Base-by-base conservation (phyloP, 2,888 invertebrate species). In the Chymomyza caudatula region DNA sequence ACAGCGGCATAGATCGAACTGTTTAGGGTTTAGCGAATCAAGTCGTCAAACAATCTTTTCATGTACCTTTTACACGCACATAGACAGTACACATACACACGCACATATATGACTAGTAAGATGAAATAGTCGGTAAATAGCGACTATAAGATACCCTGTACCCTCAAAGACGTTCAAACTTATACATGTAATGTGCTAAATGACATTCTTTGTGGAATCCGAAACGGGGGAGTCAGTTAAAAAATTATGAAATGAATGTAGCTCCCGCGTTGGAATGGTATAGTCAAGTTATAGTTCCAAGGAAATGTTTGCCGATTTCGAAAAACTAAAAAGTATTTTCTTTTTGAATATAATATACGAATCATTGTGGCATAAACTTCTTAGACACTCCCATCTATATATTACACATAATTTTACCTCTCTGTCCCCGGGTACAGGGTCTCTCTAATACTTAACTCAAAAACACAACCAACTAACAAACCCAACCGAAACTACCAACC, bases 401-500 rank as follows among this genome's bases (percentile, higher is more conserved):
- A 3, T 23, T 23, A 23, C 23, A 23, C 23, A 23, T 23, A 1
- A 25, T 5, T 25, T 43, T 47, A 4, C n/a, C 2, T 8, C 5
- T 47, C 0, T 8, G 23, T n/a, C 59, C 17, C n/a, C 22, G 23
- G 19, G 84, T 84, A 84, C 76, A 75, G 78, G 74, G 73, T 67
- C 51, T 63, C 51, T 63, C 58, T 15, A 42, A 72, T 54, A 76
- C 67, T 25, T 53, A 51, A 19, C 44, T 52, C 19, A 47, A 51
- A 52, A 59, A 63, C 49, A 59, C 53, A 67, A 62, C 37, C 47
- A 52, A 63, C 60, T 65, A 74, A 65, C 53, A 49, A 69, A 71
- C 81, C 81, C 77, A 82, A 82, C 76, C 82, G 77, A 78, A 76
- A 65, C 72, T 74, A 81, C 76, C 43, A 57, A 63, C 56, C 5